phyloP scores from a whole-genome alignment of 1,140 invertebrate species.

The Pachypsylla venusta region DNA sequence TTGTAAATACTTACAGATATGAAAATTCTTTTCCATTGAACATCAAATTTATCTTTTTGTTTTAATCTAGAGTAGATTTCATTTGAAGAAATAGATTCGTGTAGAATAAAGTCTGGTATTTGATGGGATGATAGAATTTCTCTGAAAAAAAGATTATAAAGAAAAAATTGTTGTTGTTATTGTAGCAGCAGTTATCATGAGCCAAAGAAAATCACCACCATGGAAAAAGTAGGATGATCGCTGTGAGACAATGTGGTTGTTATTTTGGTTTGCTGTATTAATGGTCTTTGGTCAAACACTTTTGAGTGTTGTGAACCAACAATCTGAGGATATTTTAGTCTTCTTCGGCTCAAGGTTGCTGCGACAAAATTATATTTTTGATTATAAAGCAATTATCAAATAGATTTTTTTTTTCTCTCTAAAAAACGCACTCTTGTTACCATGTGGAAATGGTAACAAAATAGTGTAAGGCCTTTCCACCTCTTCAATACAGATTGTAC shows the following conservation, averaged over 20 bases:
- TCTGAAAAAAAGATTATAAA: conserved; percentile 22
- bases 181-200: neutral
- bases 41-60: conserved; percentile 38
- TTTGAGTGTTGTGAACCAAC: too few relatives aligned
- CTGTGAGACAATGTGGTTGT: neutral
- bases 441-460: too few relatives aligned
- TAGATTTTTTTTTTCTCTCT: too few relatives aligned
- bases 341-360: too few relatives aligned
- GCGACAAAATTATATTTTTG: too few relatives aligned
- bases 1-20: conserved; percentile 35
- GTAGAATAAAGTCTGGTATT: conserved; percentile 29
- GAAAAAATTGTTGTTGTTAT: neutral
- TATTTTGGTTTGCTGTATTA: neutral
- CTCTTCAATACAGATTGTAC: too few relatives aligned
- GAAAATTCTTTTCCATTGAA: conserved; percentile 42
- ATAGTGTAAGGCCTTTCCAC: too few relatives aligned
- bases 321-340: too few relatives aligned
- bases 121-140: conserved; percentile 36
- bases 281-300: too few relatives aligned
- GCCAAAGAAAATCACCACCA: neutral
- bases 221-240: neutral
- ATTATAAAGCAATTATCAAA: too few relatives aligned
- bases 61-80: conserved; percentile 37
- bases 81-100: conserved; percentile 31
- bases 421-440: too few relatives aligned